These are phyloP conservation scores for Mionectes macconnelli DNA, from an alignment of 2,113 vertebrate genomes.

Conservation along the genomic window DNA sequence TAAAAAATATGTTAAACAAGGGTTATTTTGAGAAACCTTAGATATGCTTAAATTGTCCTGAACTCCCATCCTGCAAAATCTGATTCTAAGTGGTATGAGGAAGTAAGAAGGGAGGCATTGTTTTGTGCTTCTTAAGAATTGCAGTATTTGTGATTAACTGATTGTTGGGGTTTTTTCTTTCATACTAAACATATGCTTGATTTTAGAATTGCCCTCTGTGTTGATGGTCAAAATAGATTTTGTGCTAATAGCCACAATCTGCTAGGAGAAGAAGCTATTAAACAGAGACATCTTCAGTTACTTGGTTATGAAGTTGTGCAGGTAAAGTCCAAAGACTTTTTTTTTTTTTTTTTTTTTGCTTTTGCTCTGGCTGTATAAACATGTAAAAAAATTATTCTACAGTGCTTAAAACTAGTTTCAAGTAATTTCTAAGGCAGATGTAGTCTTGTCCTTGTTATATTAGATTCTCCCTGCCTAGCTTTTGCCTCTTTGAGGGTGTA, in stretches of 20 bases:
- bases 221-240: constrained; percentile 87
- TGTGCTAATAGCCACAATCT: constrained; percentile 76
- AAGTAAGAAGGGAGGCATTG: not conserved
- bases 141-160: not conserved
- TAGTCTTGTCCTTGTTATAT: not conserved
- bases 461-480: not conserved
- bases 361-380: not conserved
- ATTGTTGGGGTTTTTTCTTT: not conserved
- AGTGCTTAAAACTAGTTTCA: not conserved
- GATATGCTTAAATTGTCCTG: not conserved
- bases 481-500: not conserved
- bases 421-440: not conserved
- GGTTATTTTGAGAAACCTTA: not conserved
- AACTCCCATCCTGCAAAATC: not conserved
- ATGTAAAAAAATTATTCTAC: not conserved
- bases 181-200: not conserved
- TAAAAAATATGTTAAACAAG: not conserved
- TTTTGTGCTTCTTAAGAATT: not conserved
- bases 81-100: not conserved
- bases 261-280: constrained; percentile 87
- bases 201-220: constrained; percentile 80
- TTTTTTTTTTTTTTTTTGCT: too few species aligned
- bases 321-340: constrained; percentile 70
- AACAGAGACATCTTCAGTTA: constrained; percentile 87
- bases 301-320: constrained; percentile 91